Evolutionary conservation across 2,797 vertebrate species (phyloP).

Genomic region (Threskiornis aethiopicus): DNA sequence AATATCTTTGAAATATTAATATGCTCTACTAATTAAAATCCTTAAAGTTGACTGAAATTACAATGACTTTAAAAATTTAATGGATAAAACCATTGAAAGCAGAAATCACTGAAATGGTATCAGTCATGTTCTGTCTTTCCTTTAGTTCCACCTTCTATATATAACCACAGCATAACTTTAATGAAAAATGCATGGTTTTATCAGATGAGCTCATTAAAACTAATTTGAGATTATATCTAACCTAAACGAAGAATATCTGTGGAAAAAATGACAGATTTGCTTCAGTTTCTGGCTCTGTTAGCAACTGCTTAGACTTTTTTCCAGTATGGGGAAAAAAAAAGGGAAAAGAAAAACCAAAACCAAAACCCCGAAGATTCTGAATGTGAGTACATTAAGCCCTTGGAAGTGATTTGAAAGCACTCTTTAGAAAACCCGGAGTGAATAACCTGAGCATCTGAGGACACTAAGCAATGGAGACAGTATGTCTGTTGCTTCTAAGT

Average conservation of each 20-base stretch:
- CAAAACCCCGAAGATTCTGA: background rate
- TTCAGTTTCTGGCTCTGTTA: background rate
- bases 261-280: background rate
- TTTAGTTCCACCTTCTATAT: background rate
- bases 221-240: conserved; percentile 55
- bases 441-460: background rate
- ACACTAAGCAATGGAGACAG: background rate
- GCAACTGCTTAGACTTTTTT: background rate
- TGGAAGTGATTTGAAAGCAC: background rate
- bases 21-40: conserved; percentile 34
- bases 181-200: conserved; percentile 14
- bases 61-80: conserved; percentile 19
- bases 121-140: background rate
- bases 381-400: background rate
- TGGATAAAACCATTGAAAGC: background rate
- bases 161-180: background rate
- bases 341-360: background rate
- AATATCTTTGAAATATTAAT: conserved; percentile 25
- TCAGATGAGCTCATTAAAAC: conserved; percentile 12
- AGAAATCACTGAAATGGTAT: conserved; percentile 38
- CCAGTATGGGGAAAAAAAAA: background rate
- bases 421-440: background rate
- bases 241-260: background rate
- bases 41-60: background rate
- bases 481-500: background rate